A percentile compares a stretch with the other conserved stretches of the same genome.
phyloP scores from a whole-genome alignment of 2,888 invertebrate genomes.

The Malachius bipustulatus region DNA sequence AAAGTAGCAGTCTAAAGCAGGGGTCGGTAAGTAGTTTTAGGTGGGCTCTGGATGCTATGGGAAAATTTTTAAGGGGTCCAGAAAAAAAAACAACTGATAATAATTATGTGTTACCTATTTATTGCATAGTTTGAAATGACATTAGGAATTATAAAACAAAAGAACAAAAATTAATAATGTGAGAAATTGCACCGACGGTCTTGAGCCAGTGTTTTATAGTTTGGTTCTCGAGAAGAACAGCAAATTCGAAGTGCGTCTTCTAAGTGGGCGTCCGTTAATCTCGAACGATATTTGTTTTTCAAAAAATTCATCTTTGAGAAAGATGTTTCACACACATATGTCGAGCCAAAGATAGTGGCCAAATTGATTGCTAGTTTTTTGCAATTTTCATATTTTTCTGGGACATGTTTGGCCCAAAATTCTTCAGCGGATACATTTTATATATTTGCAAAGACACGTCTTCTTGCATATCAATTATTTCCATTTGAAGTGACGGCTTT shows the following conservation, averaged over 20 bases:
- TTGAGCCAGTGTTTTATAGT: conserved; percentile 14
- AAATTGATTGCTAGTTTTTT: conserved; percentile 14
- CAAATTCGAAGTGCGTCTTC: conserved; percentile 12
- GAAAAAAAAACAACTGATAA: background rate
- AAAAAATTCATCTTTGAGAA: too few relatives aligned
- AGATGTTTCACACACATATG: conserved; percentile 11
- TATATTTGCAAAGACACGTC: conserved; percentile 18
- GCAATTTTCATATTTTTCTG: conserved; percentile 13
- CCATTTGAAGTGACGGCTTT: conserved; percentile 6
- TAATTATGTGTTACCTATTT: conserved; percentile 3
- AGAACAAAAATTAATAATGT: conserved; percentile 5
- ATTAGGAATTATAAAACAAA: conserved; percentile 1
- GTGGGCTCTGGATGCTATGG: background rate
- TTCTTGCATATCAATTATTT: conserved; percentile 10
- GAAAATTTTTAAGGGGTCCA: background rate
- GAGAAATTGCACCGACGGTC: conserved; percentile 11
- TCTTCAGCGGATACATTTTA: conserved; percentile 16
- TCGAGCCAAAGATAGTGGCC: conserved; percentile 15
- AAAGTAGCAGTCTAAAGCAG: too few relatives aligned
- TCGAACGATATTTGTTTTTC: conserved; percentile 11
- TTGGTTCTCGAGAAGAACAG: conserved; percentile 10
- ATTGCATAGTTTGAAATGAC: background rate
- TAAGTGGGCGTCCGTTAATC: conserved; percentile 11
- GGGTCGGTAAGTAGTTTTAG: conserved; percentile 5
- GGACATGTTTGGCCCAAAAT: conserved; percentile 14